Base-by-base conservation (phyloP, 2,113 vertebrate genomes). In the Dasyurus viverrinus region DNA sequence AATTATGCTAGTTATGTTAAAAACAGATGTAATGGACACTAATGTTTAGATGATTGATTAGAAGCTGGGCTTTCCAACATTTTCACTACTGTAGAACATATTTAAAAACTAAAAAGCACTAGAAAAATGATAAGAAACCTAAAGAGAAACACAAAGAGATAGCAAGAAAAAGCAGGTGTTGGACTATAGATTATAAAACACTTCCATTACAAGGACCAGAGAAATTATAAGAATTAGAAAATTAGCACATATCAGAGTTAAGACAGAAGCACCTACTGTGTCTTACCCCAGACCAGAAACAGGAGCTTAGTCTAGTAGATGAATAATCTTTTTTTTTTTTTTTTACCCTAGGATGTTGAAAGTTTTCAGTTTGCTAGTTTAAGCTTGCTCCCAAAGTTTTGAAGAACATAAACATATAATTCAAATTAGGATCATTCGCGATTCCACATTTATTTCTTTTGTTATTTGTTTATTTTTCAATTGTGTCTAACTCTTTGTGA, bases 1-100 rank as follows among this genome's bases (percentile, higher is more conserved):
- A 93, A 91, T 94, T 92, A 94, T 90, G 55, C 36, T 54, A 22
- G 48, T 52, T 68, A 90, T 90, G 94, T 95, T 22, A 22, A 60
- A 92, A 93, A 89, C 48, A 92, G 90, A 89, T 23, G 36, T 68
- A 68, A 36, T 68, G 90, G 94, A 54, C 10, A 42, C 52, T 30
- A 84, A 89, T 93, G 60, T 12, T 22, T 36, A 68, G 60, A 36
- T 68, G 60, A 68, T 36, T 92, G 84, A 36, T 2, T 27, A 84
- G 90, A 48, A 42, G 25, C 89, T 48, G n/a, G 60, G 60, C 60
- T 11, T 12, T 0, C 30, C 30, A 36, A 3, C 12, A 68, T 68
- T 68, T 30, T 68, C 60, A 30, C 60, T 68, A 68, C 1, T 68
- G 11, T 12, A 36, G 60, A 68, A 36, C 60, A 68, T 30, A 22